Conservation (phyloP, 2,888 invertebrate genomes). For the Epinotia brunnichana region DNA sequence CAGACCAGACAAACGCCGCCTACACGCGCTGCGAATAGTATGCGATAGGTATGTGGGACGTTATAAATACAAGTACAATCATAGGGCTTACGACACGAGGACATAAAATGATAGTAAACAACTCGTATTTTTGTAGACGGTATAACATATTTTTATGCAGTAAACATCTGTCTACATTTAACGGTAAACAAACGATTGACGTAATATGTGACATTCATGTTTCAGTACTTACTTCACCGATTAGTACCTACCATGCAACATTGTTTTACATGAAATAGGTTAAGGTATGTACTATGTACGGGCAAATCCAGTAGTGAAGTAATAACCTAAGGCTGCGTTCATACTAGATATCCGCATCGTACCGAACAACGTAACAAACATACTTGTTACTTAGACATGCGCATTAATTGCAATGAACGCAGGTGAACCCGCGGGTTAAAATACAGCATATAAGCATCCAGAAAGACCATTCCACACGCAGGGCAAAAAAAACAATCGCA, state of each 20-base stretch:
- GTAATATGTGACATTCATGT: background rate
- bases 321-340: no score
- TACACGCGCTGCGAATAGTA: slow-evolving; percentile 48
- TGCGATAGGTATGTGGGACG: slow-evolving; percentile 46
- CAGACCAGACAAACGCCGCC: slow-evolving; percentile 45
- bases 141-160: background rate
- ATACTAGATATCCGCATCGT: no score
- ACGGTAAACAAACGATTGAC: background rate
- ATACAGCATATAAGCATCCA: no score
- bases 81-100: slow-evolving; percentile 11
- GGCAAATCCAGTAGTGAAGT: background rate
- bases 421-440: no score
- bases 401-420: no score
- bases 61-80: slow-evolving; percentile 26
- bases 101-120: slow-evolving; percentile 1
- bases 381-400: no score
- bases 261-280: background rate
- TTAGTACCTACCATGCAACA: background rate
- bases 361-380: no score
- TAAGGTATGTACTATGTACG: no score
- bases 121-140: background rate
- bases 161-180: background rate
- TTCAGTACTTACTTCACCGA: background rate
- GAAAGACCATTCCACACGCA: no score
- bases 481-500: no score